phyloP scores from a whole-genome alignment of 2,888 invertebrate genomes.

The Timema cristinae region DNA sequence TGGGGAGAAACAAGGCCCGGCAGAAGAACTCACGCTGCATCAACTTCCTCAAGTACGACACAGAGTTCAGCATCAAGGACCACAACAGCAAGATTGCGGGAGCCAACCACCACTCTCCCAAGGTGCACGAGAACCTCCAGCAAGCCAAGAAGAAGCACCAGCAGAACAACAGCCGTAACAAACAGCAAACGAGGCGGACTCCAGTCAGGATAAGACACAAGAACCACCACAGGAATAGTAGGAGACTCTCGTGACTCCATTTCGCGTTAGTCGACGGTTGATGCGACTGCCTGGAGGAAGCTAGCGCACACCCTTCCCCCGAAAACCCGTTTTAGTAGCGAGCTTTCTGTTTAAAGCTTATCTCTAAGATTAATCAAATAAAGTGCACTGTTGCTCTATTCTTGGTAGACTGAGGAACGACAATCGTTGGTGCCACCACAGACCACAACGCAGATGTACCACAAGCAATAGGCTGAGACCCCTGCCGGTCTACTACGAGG shows the following conservation, averaged over 20 bases:
- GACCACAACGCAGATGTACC: too few relatives aligned
- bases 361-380: too few relatives aligned
- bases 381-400: too few relatives aligned
- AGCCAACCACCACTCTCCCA: constrained; percentile 26
- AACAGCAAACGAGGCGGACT: background rate
- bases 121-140: constrained; percentile 25
- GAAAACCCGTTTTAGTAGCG: too few relatives aligned
- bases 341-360: too few relatives aligned
- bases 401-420: too few relatives aligned
- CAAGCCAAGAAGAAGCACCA: constrained; percentile 13
- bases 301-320: too few relatives aligned
- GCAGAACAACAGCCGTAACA: constrained; percentile 18
- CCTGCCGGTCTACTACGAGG: too few relatives aligned
- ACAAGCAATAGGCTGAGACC: too few relatives aligned
- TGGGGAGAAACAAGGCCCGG: constrained; percentile 45
- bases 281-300: too few relatives aligned
- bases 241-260: constrained; percentile 22
- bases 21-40: constrained; percentile 47
- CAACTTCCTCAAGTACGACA: constrained; percentile 60
- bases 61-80: constrained; percentile 57
- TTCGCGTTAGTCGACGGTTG: constrained; percentile 7
- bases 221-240: constrained; percentile 20
- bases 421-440: too few relatives aligned
- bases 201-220: constrained; percentile 16
- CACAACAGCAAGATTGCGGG: constrained; percentile 57